Base-by-base conservation (phyloP, 2,888 invertebrate genomes). In the Synergus japonicus region DNA sequence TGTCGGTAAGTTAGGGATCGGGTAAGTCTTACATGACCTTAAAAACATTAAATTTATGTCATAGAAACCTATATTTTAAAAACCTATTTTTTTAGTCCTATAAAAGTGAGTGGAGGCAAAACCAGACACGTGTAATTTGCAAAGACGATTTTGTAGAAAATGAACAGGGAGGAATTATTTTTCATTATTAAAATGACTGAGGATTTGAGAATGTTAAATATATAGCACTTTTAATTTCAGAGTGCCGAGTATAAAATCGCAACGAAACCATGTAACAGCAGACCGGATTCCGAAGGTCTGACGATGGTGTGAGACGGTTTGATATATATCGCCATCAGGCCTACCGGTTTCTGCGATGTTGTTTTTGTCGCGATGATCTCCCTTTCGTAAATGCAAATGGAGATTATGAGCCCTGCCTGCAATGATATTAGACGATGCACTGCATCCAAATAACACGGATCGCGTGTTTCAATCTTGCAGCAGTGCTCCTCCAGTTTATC, bases 321-420 rank as follows among this genome's bases (percentile, higher is more conserved):
- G 82, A 80, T 81, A 80, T 82, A 37, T 76, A 76, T 77, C 79
- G 76, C 78, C 73, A 66, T 22, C 2, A 29, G 78, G 82, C 83
- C 82, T 83, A 82, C 83, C 82, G 82, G 85, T 83, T 83, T 81
- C 79, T 54, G 78, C 67, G 67, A 46, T 65, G 78, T 64, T 76
- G 77, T 54, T 79, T 82, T 83, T 81, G 78, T 77, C 81, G 64
- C 78, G 82, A 83, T 83, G 80, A 81, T 83, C 82, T 81, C 83
- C 76, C 78, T 78, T 82, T 79, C 81, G 82, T 81, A 81, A 82
- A 86, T 86, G 86, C 84, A 84, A 86, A 86, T 86, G 82, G 80
- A 81, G 78, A 81, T 81, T 78, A 79, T 78, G 67, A 79, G 37
- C 78, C 60, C 54, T 18, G 44, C 49, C 46, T 69, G 67, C 64